These are phyloP conservation scores for Lapara coniferarum DNA, from an alignment of 2,888 invertebrate species.

Conservation along the genomic window DNA sequence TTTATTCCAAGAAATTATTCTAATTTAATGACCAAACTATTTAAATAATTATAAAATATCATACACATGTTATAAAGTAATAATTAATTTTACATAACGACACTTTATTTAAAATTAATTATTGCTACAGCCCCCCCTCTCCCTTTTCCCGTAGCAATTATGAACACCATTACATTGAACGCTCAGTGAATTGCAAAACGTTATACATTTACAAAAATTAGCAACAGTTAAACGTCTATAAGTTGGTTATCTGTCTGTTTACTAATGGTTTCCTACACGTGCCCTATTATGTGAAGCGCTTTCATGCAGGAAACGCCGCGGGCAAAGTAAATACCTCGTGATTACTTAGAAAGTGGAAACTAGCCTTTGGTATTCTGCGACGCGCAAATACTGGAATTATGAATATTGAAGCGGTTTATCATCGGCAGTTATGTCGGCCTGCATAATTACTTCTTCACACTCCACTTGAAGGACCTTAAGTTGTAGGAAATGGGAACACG, in stretches of 20 bases:
- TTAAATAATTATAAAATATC: no score
- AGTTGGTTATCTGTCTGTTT: constrained; percentile 8
- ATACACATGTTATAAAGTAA: no score
- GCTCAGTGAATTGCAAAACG: constrained; percentile 10
- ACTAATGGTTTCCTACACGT: constrained; percentile 13
- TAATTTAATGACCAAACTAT: no score
- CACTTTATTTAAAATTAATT: no score
- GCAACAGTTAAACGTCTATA: constrained; percentile 20
- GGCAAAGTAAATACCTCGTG: constrained; percentile 36
- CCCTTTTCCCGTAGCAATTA: no score
- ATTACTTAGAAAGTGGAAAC: constrained; percentile 27
- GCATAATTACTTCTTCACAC: no score
- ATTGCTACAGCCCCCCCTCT: no score
- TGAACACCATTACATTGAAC: neutral
- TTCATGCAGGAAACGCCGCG: constrained; percentile 38
- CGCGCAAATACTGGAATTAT: neutral
- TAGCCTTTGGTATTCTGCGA: neutral
- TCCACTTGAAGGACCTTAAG: no score
- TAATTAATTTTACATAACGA: no score
- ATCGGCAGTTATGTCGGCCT: no score
- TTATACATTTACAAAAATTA: constrained; percentile 24
- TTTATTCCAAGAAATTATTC: no score
- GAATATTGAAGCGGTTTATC: neutral
- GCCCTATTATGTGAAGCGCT: constrained; percentile 28
- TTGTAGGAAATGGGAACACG: no score